Evolutionary conservation across 2,797 vertebrate genomes (phyloP), one percentile per base, ranked within the genome.

Genomic region (Kryptolebias ocellatus): DNA sequence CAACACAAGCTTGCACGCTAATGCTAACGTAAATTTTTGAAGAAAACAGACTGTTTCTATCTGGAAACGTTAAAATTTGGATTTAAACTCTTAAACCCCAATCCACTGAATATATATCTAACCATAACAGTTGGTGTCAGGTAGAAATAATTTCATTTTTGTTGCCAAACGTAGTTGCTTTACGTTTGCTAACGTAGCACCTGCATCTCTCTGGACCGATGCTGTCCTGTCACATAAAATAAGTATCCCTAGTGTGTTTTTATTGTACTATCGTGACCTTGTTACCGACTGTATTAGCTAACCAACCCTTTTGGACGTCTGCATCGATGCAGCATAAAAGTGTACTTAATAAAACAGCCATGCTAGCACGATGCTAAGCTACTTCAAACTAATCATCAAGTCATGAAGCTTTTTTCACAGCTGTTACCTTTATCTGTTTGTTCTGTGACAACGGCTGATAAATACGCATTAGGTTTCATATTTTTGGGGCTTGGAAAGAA

Each of bases 1-100:
- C n/a, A 55, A 64, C 53, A 17, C 4, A 80, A 78, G 67, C 70
- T 47, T 62, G 1, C 17, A 27, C 58, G 83, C 74, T 83, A 85
- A 83, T 28, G 81, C 62, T 70, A 53, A 53, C 14, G 27, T 54
- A 45, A 54, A 53, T 47, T 53, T 3, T 29, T 4, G 27, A 59
- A 9, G 14, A 39, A 51, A 70, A n/a, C 14, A 28, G 10, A 52
- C 51, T 10, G 7, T 12, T 29, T 53, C 62, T 8, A 8, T 24
- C 29, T 14, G 37, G 42, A 53, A 2, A 4, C 46, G 17, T 75
- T 18, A 50, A 4, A 66, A 10, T 70, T 9, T 57, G 4, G 17
- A 57, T 53, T 11, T 57, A 4, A 20, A 29, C 27, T 16, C 5
- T 17, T 39, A 3, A 24, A 1, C 0, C 17, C 0, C 44, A 11